Base-by-base conservation (phyloP, 1,140 invertebrate species). In the Mactra quadrangularis region DNA sequence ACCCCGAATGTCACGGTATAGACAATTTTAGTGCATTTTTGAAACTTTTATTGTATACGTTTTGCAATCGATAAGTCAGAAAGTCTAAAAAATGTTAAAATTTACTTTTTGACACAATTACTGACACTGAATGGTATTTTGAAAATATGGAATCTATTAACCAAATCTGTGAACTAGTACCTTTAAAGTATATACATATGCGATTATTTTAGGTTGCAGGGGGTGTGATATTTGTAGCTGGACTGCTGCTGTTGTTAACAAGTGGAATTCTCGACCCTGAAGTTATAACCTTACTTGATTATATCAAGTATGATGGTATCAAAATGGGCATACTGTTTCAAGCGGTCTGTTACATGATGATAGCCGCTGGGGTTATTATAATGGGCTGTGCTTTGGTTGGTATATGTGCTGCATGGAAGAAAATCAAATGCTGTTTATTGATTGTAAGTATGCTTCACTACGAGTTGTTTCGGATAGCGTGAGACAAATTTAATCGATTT, bases 361-460 rank as follows among this genome's bases (percentile, higher is more conserved):
- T 75, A 1, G 72, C 27, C 0, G 9, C n/a, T 25, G 72, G 72
- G 31, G 72, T 1, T 27, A 29, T 60, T 27, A 57, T 75, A 22
- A 57, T 59, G 50, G 17, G 45, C 0, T 15, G 59, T 11, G 38
- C 72, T 19, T n/a, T 75, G 3, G 17, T 75, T 19, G 72, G 72
- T 17, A 60, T 75, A n/a, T 59, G 53, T 52, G 72, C 33, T 7
- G 72, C 57, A 9, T 60, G 53, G 53, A 75, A 75, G 55, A 75
- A 75, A 31, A 75, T 75, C 72, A 59, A 60, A 31, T 75, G 72
- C 72, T 75, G 72, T 31, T 25, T 75, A 7, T 25, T 75, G n/a
- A 3, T 60, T 19, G 72, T 75, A 75, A 2, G 33, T 25, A 41
- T n/a, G n/a, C n/a, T n/a, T n/a, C n/a, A n/a, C n/a, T n/a, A n/a